Conservation (phyloP, 2,888 invertebrate genomes). For the Uropetala carovei region DNA sequence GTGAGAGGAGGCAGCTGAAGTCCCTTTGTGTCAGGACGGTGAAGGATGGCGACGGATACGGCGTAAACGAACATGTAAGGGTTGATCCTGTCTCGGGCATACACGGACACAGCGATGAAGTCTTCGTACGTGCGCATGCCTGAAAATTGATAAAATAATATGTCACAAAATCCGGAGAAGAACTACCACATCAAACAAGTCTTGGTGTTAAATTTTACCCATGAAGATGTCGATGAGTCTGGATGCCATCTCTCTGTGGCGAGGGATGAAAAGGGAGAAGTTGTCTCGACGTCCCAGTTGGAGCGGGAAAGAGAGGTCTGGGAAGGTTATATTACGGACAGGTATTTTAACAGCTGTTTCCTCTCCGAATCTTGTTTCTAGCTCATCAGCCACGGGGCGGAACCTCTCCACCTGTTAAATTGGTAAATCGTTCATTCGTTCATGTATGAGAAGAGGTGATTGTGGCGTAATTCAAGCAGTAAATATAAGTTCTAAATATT, state of each 20-base stretch:
- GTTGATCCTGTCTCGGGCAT: constrained; percentile 85
- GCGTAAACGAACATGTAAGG: constrained; percentile 89
- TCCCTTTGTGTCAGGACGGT: constrained; percentile 84
- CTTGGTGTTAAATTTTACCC: constrained; percentile 74
- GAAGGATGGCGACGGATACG: constrained; percentile 85
- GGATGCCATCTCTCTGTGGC: constrained; percentile 84
- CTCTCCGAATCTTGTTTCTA: constrained; percentile 79
- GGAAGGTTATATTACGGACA: constrained; percentile 80
- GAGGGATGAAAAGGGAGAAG: constrained; percentile 86
- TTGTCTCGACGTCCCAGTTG: constrained; percentile 80
- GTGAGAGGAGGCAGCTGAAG: constrained; percentile 85
- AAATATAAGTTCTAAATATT: too few species aligned
- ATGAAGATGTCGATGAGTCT: constrained; percentile 83
- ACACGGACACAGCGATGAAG: constrained; percentile 83
- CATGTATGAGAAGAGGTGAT: too few species aligned
- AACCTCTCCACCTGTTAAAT: constrained; percentile 76
- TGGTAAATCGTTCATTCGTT: not conserved
- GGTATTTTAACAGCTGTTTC: constrained; percentile 75
- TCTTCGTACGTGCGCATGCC: constrained; percentile 85
- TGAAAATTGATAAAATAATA: constrained; percentile 71
- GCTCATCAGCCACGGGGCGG: constrained; percentile 78
- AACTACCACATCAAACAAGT: too few species aligned
- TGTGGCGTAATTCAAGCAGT: too few species aligned
- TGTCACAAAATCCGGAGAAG: too few species aligned
- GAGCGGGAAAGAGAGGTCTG: constrained; percentile 81